A percentile compares a stretch with the other conserved stretches of the same genome.
Conservation (phyloP, 1,140 invertebrate genomes). For the Pristionchus pacificus region DNA sequence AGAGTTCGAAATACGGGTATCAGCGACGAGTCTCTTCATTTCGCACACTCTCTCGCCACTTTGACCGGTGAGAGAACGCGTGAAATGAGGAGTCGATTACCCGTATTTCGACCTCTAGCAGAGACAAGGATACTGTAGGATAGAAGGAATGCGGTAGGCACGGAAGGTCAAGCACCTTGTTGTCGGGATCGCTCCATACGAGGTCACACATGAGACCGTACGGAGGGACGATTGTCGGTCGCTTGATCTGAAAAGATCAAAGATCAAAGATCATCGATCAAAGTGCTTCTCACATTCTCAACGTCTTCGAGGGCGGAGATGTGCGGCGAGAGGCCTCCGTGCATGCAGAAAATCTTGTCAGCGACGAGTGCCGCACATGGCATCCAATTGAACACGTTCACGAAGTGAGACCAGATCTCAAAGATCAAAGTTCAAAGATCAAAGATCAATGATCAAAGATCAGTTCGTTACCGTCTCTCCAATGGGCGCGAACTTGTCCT, state of each 20-base stretch:
- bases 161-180: conserved; percentile 63
- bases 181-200: conserved; percentile 94
- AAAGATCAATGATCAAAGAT: no score
- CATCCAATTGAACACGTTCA: conserved; percentile 34
- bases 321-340: conserved; percentile 87
- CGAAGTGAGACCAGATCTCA: conserved; percentile 26
- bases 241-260: conserved; percentile 26
- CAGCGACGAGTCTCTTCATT: no score
- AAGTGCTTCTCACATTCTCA: conserved; percentile 30
- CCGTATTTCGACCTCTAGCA: not conserved
- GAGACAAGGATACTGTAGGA: no score
- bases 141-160: no score
- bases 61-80: no score
- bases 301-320: conserved; percentile 88
- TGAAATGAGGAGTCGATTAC: no score
- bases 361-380: conserved; percentile 69
- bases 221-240: conserved; percentile 33
- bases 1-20: no score
- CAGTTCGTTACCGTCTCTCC: no score
- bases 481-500: conserved; percentile 10
- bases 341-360: conserved; percentile 91
- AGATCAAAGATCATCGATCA: not conserved
- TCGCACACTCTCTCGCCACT: no score
- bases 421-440: no score
- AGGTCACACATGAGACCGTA: conserved; percentile 98